These are phyloP conservation scores for Lycia hirtaria DNA, from an alignment of 2,888 invertebrate genomes.

Conservation along the genomic window DNA sequence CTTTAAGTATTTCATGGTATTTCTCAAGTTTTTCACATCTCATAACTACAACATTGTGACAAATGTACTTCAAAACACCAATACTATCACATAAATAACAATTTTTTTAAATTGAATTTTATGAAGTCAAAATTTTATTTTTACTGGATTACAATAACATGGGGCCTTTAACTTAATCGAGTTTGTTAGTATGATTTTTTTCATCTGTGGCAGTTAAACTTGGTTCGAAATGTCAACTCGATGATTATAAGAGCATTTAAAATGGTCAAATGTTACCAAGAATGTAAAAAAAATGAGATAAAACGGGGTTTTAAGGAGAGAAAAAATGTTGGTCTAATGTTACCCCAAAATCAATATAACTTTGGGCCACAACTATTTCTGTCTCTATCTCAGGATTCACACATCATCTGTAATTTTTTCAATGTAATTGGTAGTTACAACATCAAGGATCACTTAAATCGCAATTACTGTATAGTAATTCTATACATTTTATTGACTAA, in stretches of 20 bases:
- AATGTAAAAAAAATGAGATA: slow-evolving; percentile 12
- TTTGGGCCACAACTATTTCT: slow-evolving; percentile 16
- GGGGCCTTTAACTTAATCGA: slow-evolving; percentile 16
- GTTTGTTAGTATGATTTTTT: slow-evolving; percentile 16
- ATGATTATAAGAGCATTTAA: slow-evolving; percentile 16
- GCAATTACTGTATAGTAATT: slow-evolving; percentile 4
- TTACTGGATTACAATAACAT: no score
- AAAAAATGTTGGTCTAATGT: slow-evolving; percentile 20
- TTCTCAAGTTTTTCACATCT: no score
- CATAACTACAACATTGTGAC: no score
- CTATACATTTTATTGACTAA: slow-evolving; percentile 14
- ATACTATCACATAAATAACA: no score
- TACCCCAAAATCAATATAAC: slow-evolving; percentile 25
- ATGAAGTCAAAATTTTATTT: no score
- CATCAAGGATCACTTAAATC: slow-evolving; percentile 5
- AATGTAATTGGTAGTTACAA: slow-evolving; percentile 10
- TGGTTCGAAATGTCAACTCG: slow-evolving; percentile 7
- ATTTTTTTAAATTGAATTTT: no score
- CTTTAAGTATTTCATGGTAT: no score
- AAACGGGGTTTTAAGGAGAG: slow-evolving; percentile 14
- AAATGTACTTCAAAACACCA: no score
- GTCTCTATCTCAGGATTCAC: slow-evolving; percentile 19
- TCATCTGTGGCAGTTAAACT: slow-evolving; percentile 20
- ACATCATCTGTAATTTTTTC: slow-evolving; percentile 4
- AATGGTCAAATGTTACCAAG: slow-evolving; percentile 21